Evolutionary conservation across 2,797 vertebrate genomes (phyloP).

Genomic region (Periparus ater): DNA sequence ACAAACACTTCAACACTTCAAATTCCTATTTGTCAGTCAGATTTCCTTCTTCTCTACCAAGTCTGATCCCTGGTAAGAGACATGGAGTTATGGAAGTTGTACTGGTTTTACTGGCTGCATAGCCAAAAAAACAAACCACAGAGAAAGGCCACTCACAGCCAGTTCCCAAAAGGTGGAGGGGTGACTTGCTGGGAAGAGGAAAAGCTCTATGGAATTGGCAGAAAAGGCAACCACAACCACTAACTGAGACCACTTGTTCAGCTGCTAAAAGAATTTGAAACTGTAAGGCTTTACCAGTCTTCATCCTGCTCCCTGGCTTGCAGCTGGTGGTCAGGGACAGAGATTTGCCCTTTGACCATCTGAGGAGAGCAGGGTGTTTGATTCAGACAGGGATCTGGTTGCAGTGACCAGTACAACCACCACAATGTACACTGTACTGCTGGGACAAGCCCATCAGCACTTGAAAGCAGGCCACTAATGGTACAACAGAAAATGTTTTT

Average conservation of each 20-base stretch:
- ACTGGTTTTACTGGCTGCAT: background rate
- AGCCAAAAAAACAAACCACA: background rate
- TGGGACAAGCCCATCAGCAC: background rate
- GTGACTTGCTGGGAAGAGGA: background rate
- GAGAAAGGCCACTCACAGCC: background rate
- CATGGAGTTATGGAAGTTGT: background rate
- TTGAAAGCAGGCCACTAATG: background rate
- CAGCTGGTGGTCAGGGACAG: background rate
- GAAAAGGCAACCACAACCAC: background rate
- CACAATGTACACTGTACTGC: rapidly evolving
- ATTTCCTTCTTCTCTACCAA: background rate
- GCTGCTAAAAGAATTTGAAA: background rate
- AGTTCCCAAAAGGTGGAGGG: background rate
- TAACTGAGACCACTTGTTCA: background rate
- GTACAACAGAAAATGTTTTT: background rate
- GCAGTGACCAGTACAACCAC: background rate
- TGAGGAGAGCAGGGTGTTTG: background rate
- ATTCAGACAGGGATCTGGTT: background rate
- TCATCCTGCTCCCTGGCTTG: background rate
- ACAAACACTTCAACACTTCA: background rate
- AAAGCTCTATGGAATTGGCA: background rate
- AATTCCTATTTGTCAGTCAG: background rate
- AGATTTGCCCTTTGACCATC: background rate
- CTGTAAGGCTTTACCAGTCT: background rate
- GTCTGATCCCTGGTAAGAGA: background rate